These are phyloP conservation scores for Eulemur albifrons DNA, from an alignment of 2,797 vertebrate genomes.

Conservation along the genomic window DNA sequence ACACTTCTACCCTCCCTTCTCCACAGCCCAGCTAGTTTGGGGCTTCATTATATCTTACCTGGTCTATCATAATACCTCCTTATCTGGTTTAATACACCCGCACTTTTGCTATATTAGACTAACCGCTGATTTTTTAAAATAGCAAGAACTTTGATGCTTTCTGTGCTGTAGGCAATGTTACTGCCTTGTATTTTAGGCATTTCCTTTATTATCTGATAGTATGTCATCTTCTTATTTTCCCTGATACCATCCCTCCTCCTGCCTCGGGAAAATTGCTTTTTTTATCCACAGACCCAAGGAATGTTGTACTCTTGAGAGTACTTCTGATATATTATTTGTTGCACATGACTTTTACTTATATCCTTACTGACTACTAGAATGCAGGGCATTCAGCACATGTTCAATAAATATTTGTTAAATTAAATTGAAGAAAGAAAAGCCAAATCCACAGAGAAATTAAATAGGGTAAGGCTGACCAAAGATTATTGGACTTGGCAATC, in stretches of 20 bases:
- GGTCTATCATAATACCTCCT: not conserved
- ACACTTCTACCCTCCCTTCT: not conserved
- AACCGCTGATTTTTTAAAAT: slow-evolving; percentile 19
- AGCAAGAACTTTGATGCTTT: slow-evolving; percentile 16
- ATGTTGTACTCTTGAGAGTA: not conserved
- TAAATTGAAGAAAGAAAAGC: not conserved
- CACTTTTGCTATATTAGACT: not conserved
- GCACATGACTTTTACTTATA: not conserved
- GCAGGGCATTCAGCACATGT: not conserved
- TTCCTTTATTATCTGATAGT: not conserved
- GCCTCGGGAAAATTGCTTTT: not conserved
- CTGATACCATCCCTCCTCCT: not conserved
- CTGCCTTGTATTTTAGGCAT: not conserved
- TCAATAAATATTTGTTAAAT: slow-evolving; percentile 51
- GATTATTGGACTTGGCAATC: not conserved
- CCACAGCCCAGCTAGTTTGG: not conserved
- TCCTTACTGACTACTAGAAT: not conserved
- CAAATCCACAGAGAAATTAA: slow-evolving; percentile 20
- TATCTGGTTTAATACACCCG: not conserved
- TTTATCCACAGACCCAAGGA: not conserved
- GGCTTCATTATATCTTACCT: not conserved
- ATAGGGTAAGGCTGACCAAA: not conserved
- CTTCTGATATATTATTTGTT: slow-evolving; percentile 12
- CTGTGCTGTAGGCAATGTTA: not conserved
- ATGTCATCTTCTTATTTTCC: not conserved